A percentile compares a stretch with the other conserved stretches of the same genome.
phyloP scores from a whole-genome alignment of 1,140 invertebrate genomes.

The Temnothorax curvispinosus region DNA sequence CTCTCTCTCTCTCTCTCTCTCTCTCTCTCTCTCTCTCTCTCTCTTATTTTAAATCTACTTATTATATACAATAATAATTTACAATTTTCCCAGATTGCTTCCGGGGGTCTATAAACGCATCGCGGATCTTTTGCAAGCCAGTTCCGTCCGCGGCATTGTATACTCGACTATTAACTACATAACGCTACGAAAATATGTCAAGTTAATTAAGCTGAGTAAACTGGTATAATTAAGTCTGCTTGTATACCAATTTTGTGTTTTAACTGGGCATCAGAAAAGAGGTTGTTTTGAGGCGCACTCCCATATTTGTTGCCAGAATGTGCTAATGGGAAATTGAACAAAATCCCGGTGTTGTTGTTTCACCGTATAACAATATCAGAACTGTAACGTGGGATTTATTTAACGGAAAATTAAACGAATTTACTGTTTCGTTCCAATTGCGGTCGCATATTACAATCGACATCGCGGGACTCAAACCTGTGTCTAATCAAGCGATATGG shows the following conservation, averaged over 20 bases:
- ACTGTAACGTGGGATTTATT: background rate
- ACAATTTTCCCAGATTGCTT: background rate
- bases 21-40: no score
- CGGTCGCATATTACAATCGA: background rate
- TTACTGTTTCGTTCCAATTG: background rate
- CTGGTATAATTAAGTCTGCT: no score
- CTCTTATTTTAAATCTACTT: background rate
- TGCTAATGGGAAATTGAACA: background rate
- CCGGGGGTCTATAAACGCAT: background rate
- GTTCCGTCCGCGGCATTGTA: background rate
- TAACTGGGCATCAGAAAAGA: background rate
- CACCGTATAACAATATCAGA: background rate
- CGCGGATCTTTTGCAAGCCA: background rate
- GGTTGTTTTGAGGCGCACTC: background rate
- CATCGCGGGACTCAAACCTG: background rate
- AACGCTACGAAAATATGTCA: background rate
- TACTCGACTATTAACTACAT: background rate
- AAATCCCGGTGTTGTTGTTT: background rate
- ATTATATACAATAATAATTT: background rate
- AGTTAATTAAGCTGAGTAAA: background rate
- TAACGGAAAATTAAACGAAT: constrained; percentile 4
- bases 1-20: no score
- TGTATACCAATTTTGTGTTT: background rate
- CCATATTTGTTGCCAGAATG: background rate
- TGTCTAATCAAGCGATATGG: background rate